Evolutionary conservation across 1,140 invertebrate species (phyloP), one percentile per base, ranked within the genome.

Genomic region (Aphaenogaster floridana): DNA sequence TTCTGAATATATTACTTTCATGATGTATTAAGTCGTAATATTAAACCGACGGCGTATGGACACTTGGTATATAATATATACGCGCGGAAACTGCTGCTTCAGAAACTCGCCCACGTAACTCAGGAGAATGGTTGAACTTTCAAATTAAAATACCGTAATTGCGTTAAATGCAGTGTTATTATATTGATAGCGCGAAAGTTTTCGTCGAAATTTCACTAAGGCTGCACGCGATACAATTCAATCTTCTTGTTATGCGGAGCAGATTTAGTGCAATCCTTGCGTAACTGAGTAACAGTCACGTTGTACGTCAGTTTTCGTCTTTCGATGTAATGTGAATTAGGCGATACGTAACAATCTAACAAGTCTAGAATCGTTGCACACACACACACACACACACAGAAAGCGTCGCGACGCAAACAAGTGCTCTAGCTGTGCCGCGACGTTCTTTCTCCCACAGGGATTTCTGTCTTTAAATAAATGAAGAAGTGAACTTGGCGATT

Each of bases 401-500:
- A 74, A 48, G 52, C 66, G 8, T 57, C 54, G 11, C 17, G 45
- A 42, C 15, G 63, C 63, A 21, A 74, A 36, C 54, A 21, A 74
- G 28, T 17, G 48, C 28, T 61, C 79, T 45, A 17, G 28, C 28
- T 48, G 59, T 17, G n/a, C 11, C 7, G 17, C 42, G 11, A 28
- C 28, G 28, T 42, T 42, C 21, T 71, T 36, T 68, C 68, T 74
- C 7, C 28, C 28, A 74, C 42, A n/a, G n/a, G 8, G 34, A 36
- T 63, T 50, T 50, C 69, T 61, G n/a, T 76, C 42, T 36, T 59
- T 61, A 36, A 42, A 76, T 21, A 74, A 48, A 69, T 21, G 15
- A 45, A 69, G 78, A 81, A 81, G 61, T 84, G 48, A 76, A 61
- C 28, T 84, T 34, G 54, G n/a, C 42, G 68, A 39, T 21, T 59